Evolutionary conservation across 2,888 invertebrate species (phyloP).

Genomic region (Mythimna lalbum): DNA sequence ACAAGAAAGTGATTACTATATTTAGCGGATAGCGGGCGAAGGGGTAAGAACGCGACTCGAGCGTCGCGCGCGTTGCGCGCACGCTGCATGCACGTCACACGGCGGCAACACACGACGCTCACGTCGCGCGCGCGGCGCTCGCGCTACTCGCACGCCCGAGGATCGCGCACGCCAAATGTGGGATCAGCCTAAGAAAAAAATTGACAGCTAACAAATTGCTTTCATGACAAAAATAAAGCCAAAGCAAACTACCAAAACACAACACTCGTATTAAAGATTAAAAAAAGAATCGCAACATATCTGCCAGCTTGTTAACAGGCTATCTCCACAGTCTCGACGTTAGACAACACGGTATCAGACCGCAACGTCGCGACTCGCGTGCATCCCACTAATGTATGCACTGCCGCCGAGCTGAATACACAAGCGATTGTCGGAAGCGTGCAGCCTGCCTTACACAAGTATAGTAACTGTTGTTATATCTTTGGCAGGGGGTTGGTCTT

Average conservation of each 20-base stretch:
- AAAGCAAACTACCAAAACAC: background rate
- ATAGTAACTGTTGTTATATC: no score
- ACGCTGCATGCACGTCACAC: no score
- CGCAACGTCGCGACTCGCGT: slow-evolving; percentile 16
- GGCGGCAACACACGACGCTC: no score
- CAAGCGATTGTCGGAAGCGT: slow-evolving; percentile 31
- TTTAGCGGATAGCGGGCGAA: no score
- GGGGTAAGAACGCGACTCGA: no score
- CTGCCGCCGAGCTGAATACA: slow-evolving; percentile 19
- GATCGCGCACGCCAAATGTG: no score
- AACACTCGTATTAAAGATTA: background rate
- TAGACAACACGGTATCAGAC: slow-evolving; percentile 17
- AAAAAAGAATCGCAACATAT: background rate
- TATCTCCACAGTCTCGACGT: slow-evolving; percentile 1
- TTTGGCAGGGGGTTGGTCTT: no score
- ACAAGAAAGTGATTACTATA: no score
- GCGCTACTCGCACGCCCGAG: no score
- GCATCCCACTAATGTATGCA: slow-evolving; percentile 37
- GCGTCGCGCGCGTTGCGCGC: no score
- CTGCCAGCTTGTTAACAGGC: slow-evolving; percentile 23
- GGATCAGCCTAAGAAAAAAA: no score
- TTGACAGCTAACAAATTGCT: background rate
- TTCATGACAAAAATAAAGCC: background rate
- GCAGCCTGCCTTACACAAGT: slow-evolving; percentile 9
- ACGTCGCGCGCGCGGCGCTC: no score